Evolutionary conservation across 1,140 invertebrate species (phyloP), one percentile per base, ranked within the genome.

Genomic region (Bombus impatiens): DNA sequence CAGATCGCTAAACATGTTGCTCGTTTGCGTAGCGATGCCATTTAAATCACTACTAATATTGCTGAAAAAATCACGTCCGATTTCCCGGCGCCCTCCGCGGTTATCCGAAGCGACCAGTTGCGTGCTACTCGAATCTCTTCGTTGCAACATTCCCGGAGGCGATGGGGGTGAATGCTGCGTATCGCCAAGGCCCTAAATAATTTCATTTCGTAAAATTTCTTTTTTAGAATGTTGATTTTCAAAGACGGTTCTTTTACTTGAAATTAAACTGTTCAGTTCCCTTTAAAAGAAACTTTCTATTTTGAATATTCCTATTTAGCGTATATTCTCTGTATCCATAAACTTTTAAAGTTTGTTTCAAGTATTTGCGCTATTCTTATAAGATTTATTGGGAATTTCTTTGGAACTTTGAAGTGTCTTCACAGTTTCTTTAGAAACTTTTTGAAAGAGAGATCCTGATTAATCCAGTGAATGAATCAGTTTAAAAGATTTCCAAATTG

Each of bases 21-120:
- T 97, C 0, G 98, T 99, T 91, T 98, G 98, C 15, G 98, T 97
- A 42, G 98, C 98, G 75, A 99, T 96, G 10, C 98, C 98, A 94
- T 99, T 99, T 47, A 99, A 95, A 94, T 98, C 98, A 37, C 96
- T 98, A 91, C 98, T 98, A 91, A 98, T 97, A 92, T 98, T 98
- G 82, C 98, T 98, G 92, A 98, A 98, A 94, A 99, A 98, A 93
- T 98, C 98, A 75, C 97, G 95, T 44, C 97, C 96, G n/a, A 96
- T 95, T 5, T 96, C 95, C 28, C 93, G 90, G n/a, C 92, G 91
- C 10, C 90, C 92, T 6, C 88, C 83, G 0, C 94, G 92, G 53
- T 91, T 79, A 44, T 95, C 95, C 28, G 93, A 84, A n/a, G 93
- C 92, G 59, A 94, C 92, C 74, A 95, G 87, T 94, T 96, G 80